Base-by-base conservation (phyloP, 2,888 invertebrate species). In the Pseudococcus viburni region DNA sequence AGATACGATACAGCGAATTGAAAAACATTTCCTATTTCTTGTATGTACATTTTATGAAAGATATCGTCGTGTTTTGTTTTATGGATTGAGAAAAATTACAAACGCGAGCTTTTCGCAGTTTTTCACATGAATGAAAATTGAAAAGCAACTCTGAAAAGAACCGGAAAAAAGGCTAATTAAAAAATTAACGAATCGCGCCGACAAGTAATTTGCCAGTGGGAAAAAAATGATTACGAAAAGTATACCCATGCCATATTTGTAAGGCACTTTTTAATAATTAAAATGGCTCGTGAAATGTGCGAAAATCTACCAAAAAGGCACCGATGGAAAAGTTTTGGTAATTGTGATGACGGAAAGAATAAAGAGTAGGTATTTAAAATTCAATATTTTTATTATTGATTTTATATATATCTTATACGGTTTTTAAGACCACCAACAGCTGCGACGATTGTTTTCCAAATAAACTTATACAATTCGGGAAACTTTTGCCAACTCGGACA, bases 371-470 rank as follows among this genome's bases (percentile, higher is more conserved):
- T 33, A 64, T 22, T 64, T 64, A 64, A 64, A 64, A 64, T 22
- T 73, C 73, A 17, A 73, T 33, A 73, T 73, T 73, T 73, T 73
- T 73, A 33, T 73, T 33, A 73, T 73, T 15, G 73, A 73, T 73
- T 73, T 73, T 33, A 68, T 68, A 68, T 59, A 59, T n/a, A n/a
- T 59, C n/a, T 15, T 59, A 12, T 64, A 39, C 4, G n/a, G 46
- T 39, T 83, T 83, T 83, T 83, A 83, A 46, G 80, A 83, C 80
- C 46, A 22, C 80, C 80, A 83, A 83, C 80, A 83, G 80, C 46
- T 83, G 80, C 33, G 80, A 83, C 39, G 46, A 83, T 83, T 83
- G 80, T 46, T 83, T 83, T 46, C 46, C 42, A 83, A 83, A 83
- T 83, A 46, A 83, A 83, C 80, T 83, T 83, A 83, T 83, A 83